Percentiles rank a stretch among this genome's conserved stretches.
phyloP scores from a whole-genome alignment of 1,140 invertebrate species.

The Zaprionus davidi region DNA sequence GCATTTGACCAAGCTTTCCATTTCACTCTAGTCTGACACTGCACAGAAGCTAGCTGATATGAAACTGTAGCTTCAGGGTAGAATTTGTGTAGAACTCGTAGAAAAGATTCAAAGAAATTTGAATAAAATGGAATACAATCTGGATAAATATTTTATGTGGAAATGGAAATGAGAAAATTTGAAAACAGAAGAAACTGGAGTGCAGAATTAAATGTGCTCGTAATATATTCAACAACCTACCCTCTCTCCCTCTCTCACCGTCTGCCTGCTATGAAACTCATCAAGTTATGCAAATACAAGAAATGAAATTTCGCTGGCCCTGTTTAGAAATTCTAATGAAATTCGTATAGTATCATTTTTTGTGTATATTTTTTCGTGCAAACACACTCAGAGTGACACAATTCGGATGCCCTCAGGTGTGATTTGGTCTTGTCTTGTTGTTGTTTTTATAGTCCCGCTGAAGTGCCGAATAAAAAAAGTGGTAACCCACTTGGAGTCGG shows the following conservation, averaged over 20 bases:
- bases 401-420: slow-evolving; percentile 78
- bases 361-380: neutral
- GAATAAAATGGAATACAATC: neutral
- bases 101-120: neutral
- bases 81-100: neutral
- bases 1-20: slow-evolving; percentile 63
- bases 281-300: slow-evolving; percentile 63
- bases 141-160: neutral
- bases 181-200: neutral
- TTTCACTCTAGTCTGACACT: slow-evolving; percentile 41
- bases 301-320: slow-evolving; percentile 53
- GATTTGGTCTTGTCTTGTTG: slow-evolving; percentile 38
- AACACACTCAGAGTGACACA: slow-evolving; percentile 72
- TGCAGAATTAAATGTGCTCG: slow-evolving; percentile 3
- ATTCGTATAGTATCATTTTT: slow-evolving; percentile 12
- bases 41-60: slow-evolving; percentile 19
- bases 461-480: slow-evolving; percentile 58
- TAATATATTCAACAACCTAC: neutral
- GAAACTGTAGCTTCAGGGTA: neutral
- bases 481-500: slow-evolving; percentile 64
- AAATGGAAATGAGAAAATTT: slow-evolving; percentile 1
- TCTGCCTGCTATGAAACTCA: slow-evolving; percentile 47
- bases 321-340: slow-evolving; percentile 73
- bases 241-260: slow-evolving; percentile 13
- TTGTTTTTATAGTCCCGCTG: slow-evolving; percentile 41